Conservation (phyloP, 2,113 vertebrate species). For the Scomber scombrus region DNA sequence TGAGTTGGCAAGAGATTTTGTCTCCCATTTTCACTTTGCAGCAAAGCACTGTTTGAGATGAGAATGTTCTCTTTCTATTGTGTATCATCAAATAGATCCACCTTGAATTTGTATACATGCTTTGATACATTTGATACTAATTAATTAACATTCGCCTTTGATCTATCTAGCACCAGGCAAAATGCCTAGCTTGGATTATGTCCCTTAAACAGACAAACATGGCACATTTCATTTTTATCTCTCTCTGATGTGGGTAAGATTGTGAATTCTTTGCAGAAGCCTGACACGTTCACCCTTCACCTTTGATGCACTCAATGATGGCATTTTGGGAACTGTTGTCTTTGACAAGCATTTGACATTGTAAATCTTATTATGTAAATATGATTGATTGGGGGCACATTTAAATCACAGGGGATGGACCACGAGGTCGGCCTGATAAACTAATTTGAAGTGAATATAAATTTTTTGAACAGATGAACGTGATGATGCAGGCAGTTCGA, state of each 20-base stretch:
- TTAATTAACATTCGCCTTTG: conserved; percentile 12
- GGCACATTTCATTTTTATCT: background rate
- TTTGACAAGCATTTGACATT: conserved; percentile 64
- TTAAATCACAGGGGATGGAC: conserved; percentile 52
- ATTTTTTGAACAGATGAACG: conserved; percentile 39
- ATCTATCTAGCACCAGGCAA: background rate
- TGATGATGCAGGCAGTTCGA: conserved; percentile 52
- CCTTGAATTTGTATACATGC: background rate
- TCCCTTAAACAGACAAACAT: background rate
- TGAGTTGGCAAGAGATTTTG: background rate
- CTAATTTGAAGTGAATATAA: conserved; percentile 63
- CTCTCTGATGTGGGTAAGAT: background rate
- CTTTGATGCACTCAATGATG: conserved; percentile 17
- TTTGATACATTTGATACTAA: background rate
- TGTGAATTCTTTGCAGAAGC: conserved; percentile 17
- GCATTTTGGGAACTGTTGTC: conserved; percentile 48
- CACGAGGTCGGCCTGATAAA: conserved; percentile 63
- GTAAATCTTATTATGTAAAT: conserved; percentile 79
- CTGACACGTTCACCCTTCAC: conserved; percentile 42
- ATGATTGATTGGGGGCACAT: conserved; percentile 50
- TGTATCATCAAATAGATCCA: background rate
- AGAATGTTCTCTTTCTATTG: background rate
- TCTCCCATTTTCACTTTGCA: conserved; percentile 5
- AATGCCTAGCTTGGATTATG: background rate
- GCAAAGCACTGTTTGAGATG: conserved; percentile 4